Percentiles rank a stretch among this genome's conserved stretches.
These are phyloP conservation scores for Iselma pallidipennis DNA, from an alignment of 2,888 invertebrate genomes.

Conservation along the genomic window DNA sequence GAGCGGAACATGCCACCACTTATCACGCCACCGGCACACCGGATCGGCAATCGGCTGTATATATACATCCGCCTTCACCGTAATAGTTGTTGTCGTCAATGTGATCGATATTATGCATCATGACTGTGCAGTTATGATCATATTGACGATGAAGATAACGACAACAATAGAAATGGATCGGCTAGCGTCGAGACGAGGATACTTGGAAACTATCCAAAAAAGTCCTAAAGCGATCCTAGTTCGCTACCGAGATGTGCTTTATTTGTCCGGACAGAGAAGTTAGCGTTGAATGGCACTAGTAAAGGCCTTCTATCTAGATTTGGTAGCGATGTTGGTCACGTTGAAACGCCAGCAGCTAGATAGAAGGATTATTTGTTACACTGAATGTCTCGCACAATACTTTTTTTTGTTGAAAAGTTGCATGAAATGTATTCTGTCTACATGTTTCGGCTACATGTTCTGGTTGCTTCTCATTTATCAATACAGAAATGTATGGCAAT, in stretches of 20 bases:
- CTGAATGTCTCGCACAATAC: slow-evolving; percentile 7
- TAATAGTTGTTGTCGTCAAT: background rate
- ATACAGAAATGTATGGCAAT: too few species aligned
- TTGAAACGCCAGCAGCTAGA: background rate
- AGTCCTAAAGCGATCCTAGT: background rate
- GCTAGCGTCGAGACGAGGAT: background rate
- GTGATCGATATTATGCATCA: slow-evolving; percentile 20
- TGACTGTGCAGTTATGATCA: background rate
- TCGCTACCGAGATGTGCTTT: slow-evolving; percentile 5
- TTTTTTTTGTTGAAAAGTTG: too few species aligned
- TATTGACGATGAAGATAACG: background rate
- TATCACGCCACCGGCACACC: slow-evolving; percentile 16
- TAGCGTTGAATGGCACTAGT: slow-evolving; percentile 3
- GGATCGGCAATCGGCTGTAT: slow-evolving; percentile 2
- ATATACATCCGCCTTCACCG: slow-evolving; percentile 5
- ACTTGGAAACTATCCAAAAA: slow-evolving; percentile 16
- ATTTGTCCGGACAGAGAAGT: slow-evolving; percentile 17
- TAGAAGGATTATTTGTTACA: background rate
- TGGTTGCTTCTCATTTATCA: too few species aligned
- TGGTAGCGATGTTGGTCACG: background rate
- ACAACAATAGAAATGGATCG: background rate
- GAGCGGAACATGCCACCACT: slow-evolving; percentile 25
- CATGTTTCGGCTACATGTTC: too few species aligned
- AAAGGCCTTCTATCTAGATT: background rate
- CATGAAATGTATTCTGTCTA: too few species aligned